A percentile compares a stretch with the other conserved stretches of the same genome.
phyloP scores from a whole-genome alignment of 1,140 invertebrate genomes.

The Armadillidium nasatum region DNA sequence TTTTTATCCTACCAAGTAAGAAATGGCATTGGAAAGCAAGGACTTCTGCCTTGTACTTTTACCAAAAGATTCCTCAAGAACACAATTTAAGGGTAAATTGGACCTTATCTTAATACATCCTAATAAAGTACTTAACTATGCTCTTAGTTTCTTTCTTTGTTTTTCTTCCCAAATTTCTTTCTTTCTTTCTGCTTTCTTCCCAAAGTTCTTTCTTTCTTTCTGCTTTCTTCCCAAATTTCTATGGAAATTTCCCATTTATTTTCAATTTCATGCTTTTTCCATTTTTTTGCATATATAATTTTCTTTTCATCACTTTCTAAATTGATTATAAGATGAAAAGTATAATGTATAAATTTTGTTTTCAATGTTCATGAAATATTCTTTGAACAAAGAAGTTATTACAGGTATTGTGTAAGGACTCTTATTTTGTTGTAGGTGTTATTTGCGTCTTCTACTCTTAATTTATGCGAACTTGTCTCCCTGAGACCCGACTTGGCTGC shows the following conservation, averaged over 20 bases:
- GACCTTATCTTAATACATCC: neutral
- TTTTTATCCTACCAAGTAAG: slow-evolving; percentile 61
- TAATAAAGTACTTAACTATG: too few species aligned
- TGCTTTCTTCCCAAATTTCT: too few species aligned
- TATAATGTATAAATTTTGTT: neutral
- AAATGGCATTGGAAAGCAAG: slow-evolving; percentile 76
- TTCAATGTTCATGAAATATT: too few species aligned
- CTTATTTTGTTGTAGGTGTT: slow-evolving; percentile 49
- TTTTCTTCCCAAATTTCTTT: too few species aligned
- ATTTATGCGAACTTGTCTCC: slow-evolving; percentile 64
- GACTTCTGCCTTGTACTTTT: slow-evolving; percentile 62
- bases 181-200: too few species aligned
- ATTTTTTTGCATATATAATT: too few species aligned
- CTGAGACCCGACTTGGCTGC: slow-evolving; percentile 60
- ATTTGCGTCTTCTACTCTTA: slow-evolving; percentile 68
- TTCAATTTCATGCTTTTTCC: too few species aligned
- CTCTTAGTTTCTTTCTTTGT: too few species aligned
- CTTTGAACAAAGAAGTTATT: too few species aligned
- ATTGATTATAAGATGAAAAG: neutral
- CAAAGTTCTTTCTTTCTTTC: too few species aligned
- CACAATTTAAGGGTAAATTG: slow-evolving; percentile 36
- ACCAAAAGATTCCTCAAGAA: slow-evolving; percentile 56
- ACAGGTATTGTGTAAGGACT: too few species aligned
- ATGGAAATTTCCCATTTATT: too few species aligned
- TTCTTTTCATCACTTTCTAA: neutral